phyloP scores from a whole-genome alignment of 2,888 invertebrate species.

The Drosophila setosimentum region DNA sequence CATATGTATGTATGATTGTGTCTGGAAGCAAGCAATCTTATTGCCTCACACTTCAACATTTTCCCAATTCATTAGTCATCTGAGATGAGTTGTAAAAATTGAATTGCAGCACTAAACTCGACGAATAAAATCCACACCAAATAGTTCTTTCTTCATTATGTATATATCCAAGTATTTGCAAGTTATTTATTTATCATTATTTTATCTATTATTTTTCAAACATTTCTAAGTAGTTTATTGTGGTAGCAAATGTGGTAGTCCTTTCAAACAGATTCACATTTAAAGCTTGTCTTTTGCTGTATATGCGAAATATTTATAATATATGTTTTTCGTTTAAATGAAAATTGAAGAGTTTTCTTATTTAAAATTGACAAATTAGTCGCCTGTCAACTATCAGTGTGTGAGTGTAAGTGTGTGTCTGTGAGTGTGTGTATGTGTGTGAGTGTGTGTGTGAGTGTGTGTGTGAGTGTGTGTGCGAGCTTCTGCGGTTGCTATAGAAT shows the following conservation, averaged over 20 bases:
- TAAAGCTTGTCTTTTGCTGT: neutral
- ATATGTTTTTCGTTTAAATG: neutral
- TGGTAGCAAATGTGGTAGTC: neutral
- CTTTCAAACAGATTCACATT: neutral
- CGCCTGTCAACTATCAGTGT: constrained; percentile 57
- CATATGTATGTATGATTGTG: neutral
- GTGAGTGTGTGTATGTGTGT: constrained; percentile 5
- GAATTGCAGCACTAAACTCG: neutral
- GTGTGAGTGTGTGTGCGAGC: constrained; percentile 16
- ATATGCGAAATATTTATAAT: neutral
- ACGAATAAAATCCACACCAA: neutral
- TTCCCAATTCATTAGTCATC: neutral
- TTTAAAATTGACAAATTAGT: constrained; percentile 43
- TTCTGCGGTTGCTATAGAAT: constrained; percentile 59
- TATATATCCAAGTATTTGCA: neutral
- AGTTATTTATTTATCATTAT: neutral
- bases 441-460: constrained; percentile 10
- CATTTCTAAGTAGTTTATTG: neutral
- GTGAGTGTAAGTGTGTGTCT: constrained; percentile 14
- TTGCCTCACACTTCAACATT: neutral
- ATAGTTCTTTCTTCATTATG: neutral
- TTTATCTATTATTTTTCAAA: neutral
- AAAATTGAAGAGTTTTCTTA: neutral
- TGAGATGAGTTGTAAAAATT: neutral
- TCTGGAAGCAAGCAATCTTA: neutral